Conservation (phyloP, 2,888 invertebrate species). For the Drosophila multiciliata region DNA sequence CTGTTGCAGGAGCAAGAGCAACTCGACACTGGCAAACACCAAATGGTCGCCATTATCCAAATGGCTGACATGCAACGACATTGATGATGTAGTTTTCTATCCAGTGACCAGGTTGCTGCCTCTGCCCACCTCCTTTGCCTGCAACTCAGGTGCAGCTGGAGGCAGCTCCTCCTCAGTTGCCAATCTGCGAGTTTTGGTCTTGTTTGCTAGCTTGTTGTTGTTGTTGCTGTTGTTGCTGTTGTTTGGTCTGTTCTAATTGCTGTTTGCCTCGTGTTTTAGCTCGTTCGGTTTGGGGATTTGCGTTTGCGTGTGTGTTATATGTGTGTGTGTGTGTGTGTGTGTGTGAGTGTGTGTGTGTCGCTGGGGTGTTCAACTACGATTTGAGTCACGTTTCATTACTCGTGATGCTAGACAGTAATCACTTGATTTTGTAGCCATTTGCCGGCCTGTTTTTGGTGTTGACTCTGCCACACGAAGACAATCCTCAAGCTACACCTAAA, state of each 20-base stretch:
- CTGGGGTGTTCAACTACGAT: constrained; percentile 78
- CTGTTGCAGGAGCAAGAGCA: constrained; percentile 55
- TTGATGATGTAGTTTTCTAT: constrained; percentile 68
- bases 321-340: constrained; percentile 3
- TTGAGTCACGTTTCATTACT: constrained; percentile 83
- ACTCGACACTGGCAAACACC: constrained; percentile 41
- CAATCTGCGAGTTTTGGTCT: constrained; percentile 48
- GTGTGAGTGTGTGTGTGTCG: constrained; percentile 34
- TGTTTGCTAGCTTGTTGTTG: constrained; percentile 33
- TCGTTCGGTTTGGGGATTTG: constrained; percentile 66
- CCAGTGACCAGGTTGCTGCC: constrained; percentile 29
- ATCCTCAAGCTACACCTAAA: constrained; percentile 8
- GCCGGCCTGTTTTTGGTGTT: constrained; percentile 53
- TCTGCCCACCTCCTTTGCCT: not conserved
- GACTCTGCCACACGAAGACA: constrained; percentile 43
- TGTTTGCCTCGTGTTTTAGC: constrained; percentile 73
- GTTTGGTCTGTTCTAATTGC: constrained; percentile 78
- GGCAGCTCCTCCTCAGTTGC: constrained; percentile 20
- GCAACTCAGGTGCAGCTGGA: constrained; percentile 1
- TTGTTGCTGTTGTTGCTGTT: constrained; percentile 23
- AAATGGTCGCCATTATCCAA: constrained; percentile 73
- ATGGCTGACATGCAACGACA: constrained; percentile 78
- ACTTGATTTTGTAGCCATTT: constrained; percentile 76
- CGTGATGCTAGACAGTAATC: constrained; percentile 82
- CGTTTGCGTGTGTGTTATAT: constrained; percentile 20